Conservation (phyloP, 2,888 invertebrate species). For the Drosophila peninsularis region DNA sequence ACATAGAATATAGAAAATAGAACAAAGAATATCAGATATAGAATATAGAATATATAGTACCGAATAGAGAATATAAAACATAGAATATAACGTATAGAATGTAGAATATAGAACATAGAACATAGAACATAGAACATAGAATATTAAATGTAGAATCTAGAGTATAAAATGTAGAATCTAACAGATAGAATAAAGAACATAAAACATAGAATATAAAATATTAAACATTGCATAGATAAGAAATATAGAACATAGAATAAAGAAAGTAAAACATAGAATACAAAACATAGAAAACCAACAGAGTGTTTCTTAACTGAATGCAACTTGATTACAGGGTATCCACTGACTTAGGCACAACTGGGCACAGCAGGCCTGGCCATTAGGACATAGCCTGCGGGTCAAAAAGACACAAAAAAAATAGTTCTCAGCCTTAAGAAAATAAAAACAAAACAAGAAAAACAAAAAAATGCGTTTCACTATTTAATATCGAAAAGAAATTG, state of each 20-base stretch:
- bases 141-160: neutral
- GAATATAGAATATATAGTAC: neutral
- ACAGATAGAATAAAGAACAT: neutral
- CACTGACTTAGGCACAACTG: neutral
- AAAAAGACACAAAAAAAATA: conserved; percentile 8
- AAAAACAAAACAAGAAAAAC: conserved; percentile 37
- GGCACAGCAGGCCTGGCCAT: conserved; percentile 2
- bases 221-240: neutral
- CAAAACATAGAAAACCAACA: neutral
- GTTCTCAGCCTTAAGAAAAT: conserved; percentile 4
- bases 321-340: conserved; percentile 17
- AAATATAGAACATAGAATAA: neutral
- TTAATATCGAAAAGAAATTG: conserved; percentile 25
- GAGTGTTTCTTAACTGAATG: too few species aligned
- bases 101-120: neutral
- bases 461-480: conserved; percentile 32
- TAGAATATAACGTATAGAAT: neutral
- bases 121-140: neutral
- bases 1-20: neutral
- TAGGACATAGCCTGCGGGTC: conserved; percentile 10
- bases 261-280: neutral
- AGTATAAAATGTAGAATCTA: neutral
- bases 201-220: neutral
- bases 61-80: neutral
- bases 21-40: neutral